phyloP scores from a whole-genome alignment of 2,888 invertebrate species.

The Chelonus formosanus region DNA sequence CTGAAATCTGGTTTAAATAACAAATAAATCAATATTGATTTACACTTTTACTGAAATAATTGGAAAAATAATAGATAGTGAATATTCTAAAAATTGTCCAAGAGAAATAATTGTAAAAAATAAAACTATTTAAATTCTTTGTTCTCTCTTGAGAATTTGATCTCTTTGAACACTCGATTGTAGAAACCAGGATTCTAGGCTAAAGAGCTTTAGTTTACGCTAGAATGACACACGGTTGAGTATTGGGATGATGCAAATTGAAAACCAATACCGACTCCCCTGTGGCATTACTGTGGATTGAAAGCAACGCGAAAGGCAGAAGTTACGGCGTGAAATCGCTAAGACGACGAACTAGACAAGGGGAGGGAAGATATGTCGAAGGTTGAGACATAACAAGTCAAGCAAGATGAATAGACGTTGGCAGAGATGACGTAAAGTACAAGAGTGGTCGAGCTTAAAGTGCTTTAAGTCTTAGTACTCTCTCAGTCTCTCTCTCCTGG shows the following conservation, averaged over 20 bases:
- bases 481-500: not conserved
- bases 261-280: slow-evolving; percentile 53
- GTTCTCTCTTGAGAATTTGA: no score
- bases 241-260: slow-evolving; percentile 55
- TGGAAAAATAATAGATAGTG: no score
- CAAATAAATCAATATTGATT: no score
- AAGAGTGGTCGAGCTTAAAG: slow-evolving; percentile 25
- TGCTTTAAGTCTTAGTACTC: slow-evolving; percentile 20
- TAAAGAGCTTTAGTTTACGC: slow-evolving; percentile 1
- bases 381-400: slow-evolving; percentile 5
- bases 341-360: slow-evolving; percentile 6
- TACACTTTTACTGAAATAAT: no score
- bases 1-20: no score
- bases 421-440: slow-evolving; percentile 13
- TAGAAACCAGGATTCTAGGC: slow-evolving; percentile 3
- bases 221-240: slow-evolving; percentile 47
- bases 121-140: no score
- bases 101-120: no score
- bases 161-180: not conserved
- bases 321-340: slow-evolving; percentile 26
- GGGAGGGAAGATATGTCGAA: slow-evolving; percentile 10
- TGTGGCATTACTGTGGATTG: slow-evolving; percentile 1
- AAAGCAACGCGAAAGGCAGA: slow-evolving; percentile 7
- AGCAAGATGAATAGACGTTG: slow-evolving; percentile 23
- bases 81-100: no score